These are phyloP conservation scores for Sylvilagus floridanus DNA, from an alignment of 2,797 vertebrate genomes.

Conservation along the genomic window DNA sequence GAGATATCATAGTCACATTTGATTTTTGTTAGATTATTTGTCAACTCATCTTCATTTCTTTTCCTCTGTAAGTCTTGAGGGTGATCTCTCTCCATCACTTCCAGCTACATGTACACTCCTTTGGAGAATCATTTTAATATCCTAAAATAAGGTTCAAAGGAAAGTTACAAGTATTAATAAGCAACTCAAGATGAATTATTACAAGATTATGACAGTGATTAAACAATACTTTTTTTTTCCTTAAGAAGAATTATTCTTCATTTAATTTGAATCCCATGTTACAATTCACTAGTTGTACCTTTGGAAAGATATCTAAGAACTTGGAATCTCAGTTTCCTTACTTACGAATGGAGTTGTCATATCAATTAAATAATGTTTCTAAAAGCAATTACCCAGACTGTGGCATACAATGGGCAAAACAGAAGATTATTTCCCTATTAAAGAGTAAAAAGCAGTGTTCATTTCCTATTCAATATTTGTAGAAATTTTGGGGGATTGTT, in stretches of 20 bases:
- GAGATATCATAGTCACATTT: background rate
- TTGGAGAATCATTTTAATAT: slow-evolving; percentile 85
- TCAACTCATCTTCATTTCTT: slow-evolving; percentile 73
- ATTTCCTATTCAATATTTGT: background rate
- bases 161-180: slow-evolving; percentile 62
- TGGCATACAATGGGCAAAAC: background rate
- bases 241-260: background rate
- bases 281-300: background rate
- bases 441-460: background rate
- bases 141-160: slow-evolving; percentile 82
- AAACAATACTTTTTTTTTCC: background rate
- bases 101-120: slow-evolving; percentile 68
- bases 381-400: background rate
- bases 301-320: background rate
- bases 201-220: background rate
- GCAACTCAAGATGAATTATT: background rate
- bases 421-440: slow-evolving; percentile 38
- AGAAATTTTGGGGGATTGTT: background rate
- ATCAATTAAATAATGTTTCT: background rate
- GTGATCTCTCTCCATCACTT: slow-evolving; percentile 67
- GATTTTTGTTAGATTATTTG: background rate
- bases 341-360: background rate
- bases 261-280: background rate
- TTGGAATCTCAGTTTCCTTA: background rate
- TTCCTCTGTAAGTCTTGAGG: slow-evolving; percentile 76